Conservation (phyloP, 2,797 vertebrate genomes). For the Pteronotus mesoamericanus region DNA sequence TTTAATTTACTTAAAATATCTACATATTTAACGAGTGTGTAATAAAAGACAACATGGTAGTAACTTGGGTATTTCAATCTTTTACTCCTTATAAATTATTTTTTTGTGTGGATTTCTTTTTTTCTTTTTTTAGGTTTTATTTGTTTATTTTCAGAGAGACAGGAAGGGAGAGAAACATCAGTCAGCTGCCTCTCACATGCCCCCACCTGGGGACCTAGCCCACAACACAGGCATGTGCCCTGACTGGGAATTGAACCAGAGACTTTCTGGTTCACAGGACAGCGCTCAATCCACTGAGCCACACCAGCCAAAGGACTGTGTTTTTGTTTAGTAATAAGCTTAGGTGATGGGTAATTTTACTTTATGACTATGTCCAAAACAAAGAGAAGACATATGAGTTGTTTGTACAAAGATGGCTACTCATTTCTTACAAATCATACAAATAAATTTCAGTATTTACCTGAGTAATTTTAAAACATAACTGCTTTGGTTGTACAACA, state of each 20-base stretch:
- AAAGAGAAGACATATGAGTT: conserved; percentile 24
- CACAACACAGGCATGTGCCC: too few species aligned
- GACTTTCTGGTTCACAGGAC: too few species aligned
- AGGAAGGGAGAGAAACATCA: too few species aligned
- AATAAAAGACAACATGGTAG: not conserved
- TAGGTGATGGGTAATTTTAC: conserved; percentile 10
- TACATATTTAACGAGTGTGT: not conserved
- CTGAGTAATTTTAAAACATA: conserved; percentile 95
- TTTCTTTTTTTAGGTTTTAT: too few species aligned
- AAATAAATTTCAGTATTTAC: conserved; percentile 79
- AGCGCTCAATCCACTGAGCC: too few species aligned
- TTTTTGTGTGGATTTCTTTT: not conserved
- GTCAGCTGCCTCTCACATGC: too few species aligned
- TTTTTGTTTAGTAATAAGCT: conserved; percentile 30
- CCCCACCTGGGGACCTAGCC: too few species aligned
- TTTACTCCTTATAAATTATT: not conserved
- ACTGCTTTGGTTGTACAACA: conserved; percentile 92
- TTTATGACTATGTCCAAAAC: conserved; percentile 30
- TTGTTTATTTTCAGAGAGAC: too few species aligned
- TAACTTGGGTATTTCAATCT: conserved; percentile 10
- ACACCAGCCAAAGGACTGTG: too few species aligned
- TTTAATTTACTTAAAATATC: not conserved
- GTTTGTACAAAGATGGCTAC: conserved; percentile 7
- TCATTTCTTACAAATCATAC: not conserved
- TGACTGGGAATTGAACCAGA: too few species aligned